Percentiles rank a stretch among this genome's conserved stretches.
Evolutionary conservation across 2,797 vertebrate genomes (phyloP).

Genomic region (Acrossocheilus fasciatus): DNA sequence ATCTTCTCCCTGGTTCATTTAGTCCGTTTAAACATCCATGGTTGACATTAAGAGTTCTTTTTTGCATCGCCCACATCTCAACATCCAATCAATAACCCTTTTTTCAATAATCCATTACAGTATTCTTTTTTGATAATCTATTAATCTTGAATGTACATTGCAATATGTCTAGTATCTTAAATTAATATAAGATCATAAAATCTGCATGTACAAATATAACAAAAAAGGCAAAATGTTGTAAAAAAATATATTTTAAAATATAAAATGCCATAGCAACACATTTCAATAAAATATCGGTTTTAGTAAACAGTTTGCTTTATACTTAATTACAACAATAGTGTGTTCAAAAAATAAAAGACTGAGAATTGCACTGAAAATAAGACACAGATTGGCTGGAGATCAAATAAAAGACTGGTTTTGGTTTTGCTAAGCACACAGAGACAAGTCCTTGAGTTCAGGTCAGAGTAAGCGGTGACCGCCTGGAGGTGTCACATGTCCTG

Average conservation of each 20-base stretch:
- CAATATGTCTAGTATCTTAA: neutral
- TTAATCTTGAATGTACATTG: neutral
- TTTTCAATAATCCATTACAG: neutral
- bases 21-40: neutral
- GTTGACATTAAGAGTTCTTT: neutral
- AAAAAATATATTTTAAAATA: neutral
- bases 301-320: neutral
- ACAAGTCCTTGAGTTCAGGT: constrained; percentile 18
- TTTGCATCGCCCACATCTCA: neutral
- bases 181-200: neutral
- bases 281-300: neutral
- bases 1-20: neutral
- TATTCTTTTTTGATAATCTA: neutral
- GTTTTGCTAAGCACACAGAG: neutral
- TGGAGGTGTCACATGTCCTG: constrained; percentile 24
- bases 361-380: neutral
- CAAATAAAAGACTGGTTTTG: neutral
- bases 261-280: neutral
- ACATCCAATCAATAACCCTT: neutral
- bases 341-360: neutral
- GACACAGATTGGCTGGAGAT: neutral
- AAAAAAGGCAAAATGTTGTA: neutral
- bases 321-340: neutral
- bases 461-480: constrained; percentile 9
- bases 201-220: neutral